Base-by-base conservation (phyloP, 2,888 invertebrate genomes). In the Amiota mariae region DNA sequence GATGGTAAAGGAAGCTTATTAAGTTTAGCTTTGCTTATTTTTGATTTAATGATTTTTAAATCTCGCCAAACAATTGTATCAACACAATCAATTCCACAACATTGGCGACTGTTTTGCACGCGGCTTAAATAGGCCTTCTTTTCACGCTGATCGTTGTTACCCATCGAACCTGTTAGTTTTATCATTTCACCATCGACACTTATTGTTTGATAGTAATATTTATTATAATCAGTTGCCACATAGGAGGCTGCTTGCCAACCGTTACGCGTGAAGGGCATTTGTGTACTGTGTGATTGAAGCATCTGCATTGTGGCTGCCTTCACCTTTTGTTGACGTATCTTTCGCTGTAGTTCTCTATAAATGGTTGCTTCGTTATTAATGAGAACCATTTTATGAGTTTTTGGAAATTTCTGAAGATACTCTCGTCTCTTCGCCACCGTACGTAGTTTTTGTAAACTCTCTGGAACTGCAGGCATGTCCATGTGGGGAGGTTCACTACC, bases 341-440 rank as follows among this genome's bases (percentile, higher is more conserved):
- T 88, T 18, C 87, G 87, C 70, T 87, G 88, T 66, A 90, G 71
- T 73, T 90, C 90, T 15, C 87, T 80, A 72, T 85, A 90, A 20
- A 90, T 84, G 6, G 87, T 88, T 1, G 88, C 87, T 74, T 90
- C 89, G 72, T 90, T 90, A 76, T 91, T 90, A 46, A 90, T 89
- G 18, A 90, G 88, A 10, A 87, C 82, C 77, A 89, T 85, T 66
- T 89, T 90, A n/a, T 86, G 80, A 73, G 86, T 88, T 74, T 85
- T 87, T 0, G 80, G 87, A 24, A 80, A 87, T 18, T 84, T 82
- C 57, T 91, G 90, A 56, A 92, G 78, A 74, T 91, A 88, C 70
- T 85, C 85, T 10, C 92, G 87, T 73, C 92, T 91, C 79, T 92
- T 92, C 0, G 92, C 92, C 2, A 92, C 89, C 0, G 92, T 92